Conservation (phyloP, 1,140 invertebrate species). For the Eueides isabella region DNA sequence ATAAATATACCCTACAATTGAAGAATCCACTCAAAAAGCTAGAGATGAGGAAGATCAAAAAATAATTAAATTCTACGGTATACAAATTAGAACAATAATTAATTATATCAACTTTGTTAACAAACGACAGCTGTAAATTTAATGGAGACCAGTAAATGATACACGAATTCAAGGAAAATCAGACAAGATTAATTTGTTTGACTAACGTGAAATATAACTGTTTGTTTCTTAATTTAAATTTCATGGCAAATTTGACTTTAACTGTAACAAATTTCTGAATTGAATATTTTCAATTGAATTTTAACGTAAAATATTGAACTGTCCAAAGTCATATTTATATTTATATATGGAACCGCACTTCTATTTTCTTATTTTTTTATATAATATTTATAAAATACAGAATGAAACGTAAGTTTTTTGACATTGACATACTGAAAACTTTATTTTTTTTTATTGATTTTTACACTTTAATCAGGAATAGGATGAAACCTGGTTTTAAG, state of each 20-base stretch:
- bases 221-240: neutral
- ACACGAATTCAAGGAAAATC: neutral
- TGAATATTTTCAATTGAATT: neutral
- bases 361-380: too few relatives aligned
- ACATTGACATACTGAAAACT: too few relatives aligned
- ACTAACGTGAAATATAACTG: neutral
- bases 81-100: neutral
- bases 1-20: too few relatives aligned
- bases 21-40: too few relatives aligned
- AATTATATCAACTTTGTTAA: neutral
- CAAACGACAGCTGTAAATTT: constrained; percentile 1
- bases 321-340: too few relatives aligned
- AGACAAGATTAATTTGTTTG: neutral
- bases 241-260: neutral
- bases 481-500: too few relatives aligned
- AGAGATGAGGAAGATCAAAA: neutral
- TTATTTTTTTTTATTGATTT: too few relatives aligned
- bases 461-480: too few relatives aligned
- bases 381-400: too few relatives aligned
- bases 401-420: too few relatives aligned
- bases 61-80: neutral
- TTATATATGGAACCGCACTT: too few relatives aligned
- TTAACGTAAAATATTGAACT: too few relatives aligned
- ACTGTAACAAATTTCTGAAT: neutral
- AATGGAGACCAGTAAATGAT: constrained; percentile 2